A percentile compares a stretch with the other conserved stretches of the same genome.
Evolutionary conservation across 2,888 invertebrate genomes (phyloP).

Genomic region (Spisula subtruncata): DNA sequence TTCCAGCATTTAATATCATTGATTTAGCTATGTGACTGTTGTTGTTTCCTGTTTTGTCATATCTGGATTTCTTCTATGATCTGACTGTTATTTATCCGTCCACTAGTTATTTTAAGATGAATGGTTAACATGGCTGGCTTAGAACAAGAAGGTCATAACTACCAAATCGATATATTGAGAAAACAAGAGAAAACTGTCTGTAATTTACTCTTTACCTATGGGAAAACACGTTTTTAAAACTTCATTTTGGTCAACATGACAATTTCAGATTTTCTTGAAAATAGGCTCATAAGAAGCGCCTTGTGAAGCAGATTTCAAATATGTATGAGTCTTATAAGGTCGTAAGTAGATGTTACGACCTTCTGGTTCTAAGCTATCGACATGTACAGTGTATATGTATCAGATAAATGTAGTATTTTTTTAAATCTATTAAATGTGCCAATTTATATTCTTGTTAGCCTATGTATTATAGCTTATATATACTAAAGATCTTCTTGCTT

Average conservation of each 20-base stretch:
- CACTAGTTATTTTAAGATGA: not conserved
- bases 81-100: not conserved
- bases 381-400: not conserved
- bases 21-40: not conserved
- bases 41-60: not conserved
- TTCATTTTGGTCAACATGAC: too few species aligned
- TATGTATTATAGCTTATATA: not conserved
- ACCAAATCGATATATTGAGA: too few species aligned
- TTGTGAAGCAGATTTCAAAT: too few species aligned
- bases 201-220: too few species aligned
- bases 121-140: not conserved
- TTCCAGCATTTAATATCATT: slow-evolving; percentile 1
- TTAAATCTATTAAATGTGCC: not conserved
- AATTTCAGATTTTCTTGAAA: too few species aligned
- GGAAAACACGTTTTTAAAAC: too few species aligned
- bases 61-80: not conserved
- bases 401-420: not conserved
- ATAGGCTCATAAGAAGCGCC: too few species aligned
- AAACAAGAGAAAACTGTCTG: too few species aligned
- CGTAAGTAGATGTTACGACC: too few species aligned
- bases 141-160: too few species aligned
- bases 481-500: not conserved
- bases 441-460: slow-evolving; percentile 1
- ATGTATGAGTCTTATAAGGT: too few species aligned
- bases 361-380: too few species aligned